Percentiles rank a stretch among this genome's conserved stretches.
Evolutionary conservation across 2,888 invertebrate genomes (phyloP).

Genomic region (Yponomeuta sedellus): DNA sequence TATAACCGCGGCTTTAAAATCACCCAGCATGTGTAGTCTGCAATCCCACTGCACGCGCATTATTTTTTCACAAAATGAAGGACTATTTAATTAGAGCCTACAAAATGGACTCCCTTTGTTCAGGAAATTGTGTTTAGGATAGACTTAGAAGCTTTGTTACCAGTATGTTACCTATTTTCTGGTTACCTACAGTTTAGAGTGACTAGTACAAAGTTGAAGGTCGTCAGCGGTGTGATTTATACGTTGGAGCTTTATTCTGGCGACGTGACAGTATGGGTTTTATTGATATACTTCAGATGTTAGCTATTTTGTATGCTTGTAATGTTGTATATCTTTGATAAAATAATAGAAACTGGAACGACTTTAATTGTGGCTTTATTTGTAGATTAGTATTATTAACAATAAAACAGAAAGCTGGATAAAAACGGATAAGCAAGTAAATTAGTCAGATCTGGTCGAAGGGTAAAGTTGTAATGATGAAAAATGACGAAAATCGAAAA

Average conservation of each 20-base stretch:
- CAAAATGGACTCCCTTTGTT: background rate
- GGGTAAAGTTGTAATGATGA: no score
- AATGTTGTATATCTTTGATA: no score
- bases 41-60: background rate
- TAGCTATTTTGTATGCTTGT: no score
- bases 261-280: background rate
- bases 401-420: no score
- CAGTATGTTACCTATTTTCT: background rate
- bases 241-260: background rate
- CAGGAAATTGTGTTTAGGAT: background rate
- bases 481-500: no score
- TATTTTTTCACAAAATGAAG: background rate
- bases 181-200: background rate
- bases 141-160: background rate
- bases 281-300: background rate
- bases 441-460: no score
- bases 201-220: background rate
- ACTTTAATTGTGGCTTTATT: no score
- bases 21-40: background rate
- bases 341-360: no score
- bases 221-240: background rate
- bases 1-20: no score
- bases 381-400: no score
- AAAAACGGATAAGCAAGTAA: no score
- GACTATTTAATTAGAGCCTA: background rate